A percentile compares a stretch with the other conserved stretches of the same genome.
Evolutionary conservation across 2,113 vertebrate species (phyloP).

Genomic region (Panthera leo): DNA sequence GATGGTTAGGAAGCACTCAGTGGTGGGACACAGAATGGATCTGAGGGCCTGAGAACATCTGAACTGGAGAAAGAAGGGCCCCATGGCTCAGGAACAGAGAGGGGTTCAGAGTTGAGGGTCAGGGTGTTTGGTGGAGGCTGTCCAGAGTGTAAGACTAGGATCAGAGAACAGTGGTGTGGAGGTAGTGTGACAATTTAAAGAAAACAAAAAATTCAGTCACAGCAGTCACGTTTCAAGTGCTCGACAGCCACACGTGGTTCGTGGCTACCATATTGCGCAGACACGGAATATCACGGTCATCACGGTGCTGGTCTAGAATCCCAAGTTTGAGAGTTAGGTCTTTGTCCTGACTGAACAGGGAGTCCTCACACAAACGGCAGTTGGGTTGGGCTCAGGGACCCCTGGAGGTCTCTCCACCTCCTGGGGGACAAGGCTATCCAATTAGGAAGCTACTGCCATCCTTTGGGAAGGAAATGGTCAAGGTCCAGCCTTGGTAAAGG

Average conservation of each 20-base stretch:
- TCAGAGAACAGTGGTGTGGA: background rate
- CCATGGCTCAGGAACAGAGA: background rate
- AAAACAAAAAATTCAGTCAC: background rate
- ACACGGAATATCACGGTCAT: background rate
- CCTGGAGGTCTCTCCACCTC: background rate
- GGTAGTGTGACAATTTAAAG: background rate
- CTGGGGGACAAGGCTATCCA: background rate
- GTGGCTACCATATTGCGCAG: background rate
- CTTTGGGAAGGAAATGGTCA: background rate
- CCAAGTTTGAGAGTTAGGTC: background rate
- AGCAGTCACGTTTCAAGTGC: background rate
- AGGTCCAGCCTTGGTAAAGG: background rate
- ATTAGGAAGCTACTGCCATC: background rate
- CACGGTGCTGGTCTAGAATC: background rate
- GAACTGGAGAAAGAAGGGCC: background rate
- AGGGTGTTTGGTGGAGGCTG: background rate
- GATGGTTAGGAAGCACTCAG: background rate
- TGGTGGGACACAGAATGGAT: background rate
- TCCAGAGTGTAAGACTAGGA: background rate
- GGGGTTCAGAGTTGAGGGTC: background rate
- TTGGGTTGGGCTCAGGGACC: background rate
- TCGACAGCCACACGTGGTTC: background rate
- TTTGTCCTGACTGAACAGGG: background rate
- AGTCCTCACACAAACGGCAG: background rate
- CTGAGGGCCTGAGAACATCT: background rate